phyloP scores from a whole-genome alignment of 2,797 vertebrate genomes.

The Remorina albescens region DNA sequence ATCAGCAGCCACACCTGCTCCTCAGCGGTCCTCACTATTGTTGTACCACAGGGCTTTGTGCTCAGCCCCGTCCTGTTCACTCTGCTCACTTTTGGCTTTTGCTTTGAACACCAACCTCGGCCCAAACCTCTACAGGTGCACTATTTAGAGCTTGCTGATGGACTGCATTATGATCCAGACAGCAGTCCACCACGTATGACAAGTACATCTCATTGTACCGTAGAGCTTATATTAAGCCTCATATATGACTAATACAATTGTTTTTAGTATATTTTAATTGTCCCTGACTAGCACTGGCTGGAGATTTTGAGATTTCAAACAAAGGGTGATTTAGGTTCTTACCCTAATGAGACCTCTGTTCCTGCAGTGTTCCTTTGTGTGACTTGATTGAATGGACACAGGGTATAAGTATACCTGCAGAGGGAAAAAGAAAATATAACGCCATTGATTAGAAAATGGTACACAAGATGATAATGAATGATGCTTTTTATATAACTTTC shows the following conservation, averaged over 20 bases:
- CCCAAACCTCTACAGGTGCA: too few relatives aligned
- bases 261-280: constrained; percentile 2
- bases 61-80: too few relatives aligned
- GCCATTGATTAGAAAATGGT: constrained; percentile 12
- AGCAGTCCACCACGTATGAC: too few relatives aligned
- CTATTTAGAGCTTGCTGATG: too few relatives aligned
- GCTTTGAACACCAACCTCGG: too few relatives aligned
- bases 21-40: neutral
- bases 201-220: too few relatives aligned
- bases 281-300: constrained; percentile 13
- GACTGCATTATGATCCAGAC: too few relatives aligned
- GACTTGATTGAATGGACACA: constrained; percentile 83
- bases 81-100: too few relatives aligned
- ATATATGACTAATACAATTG: neutral
- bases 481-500: neutral
- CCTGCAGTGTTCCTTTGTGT: constrained; percentile 78
- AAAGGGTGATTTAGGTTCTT: constrained; percentile 65
- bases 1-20: neutral
- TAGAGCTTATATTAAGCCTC: too few relatives aligned
- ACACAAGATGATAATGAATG: neutral
- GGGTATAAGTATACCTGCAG: constrained; percentile 79
- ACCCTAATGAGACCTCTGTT: constrained; percentile 82
- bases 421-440: constrained; percentile 31
- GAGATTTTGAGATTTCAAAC: constrained; percentile 41
- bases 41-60: too few relatives aligned